Evolutionary conservation across 2,797 vertebrate species (phyloP).

Genomic region (Eospalax fontanierii): DNA sequence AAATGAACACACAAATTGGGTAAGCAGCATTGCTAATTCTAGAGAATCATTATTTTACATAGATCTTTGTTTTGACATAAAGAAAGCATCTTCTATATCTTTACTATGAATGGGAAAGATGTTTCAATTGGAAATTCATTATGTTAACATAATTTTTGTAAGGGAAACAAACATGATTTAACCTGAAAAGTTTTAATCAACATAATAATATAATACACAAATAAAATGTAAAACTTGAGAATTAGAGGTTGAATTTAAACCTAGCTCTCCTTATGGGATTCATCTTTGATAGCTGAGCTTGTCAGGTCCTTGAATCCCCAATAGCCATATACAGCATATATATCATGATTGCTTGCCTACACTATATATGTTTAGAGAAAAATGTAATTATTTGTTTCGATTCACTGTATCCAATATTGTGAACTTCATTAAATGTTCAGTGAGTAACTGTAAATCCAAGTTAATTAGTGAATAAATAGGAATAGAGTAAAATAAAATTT

Average conservation of each 20-base stretch:
- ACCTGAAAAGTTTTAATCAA: conserved; percentile 21
- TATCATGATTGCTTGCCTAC: background rate
- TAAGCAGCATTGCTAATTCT: background rate
- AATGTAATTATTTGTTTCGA: conserved; percentile 24
- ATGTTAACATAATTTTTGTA: background rate
- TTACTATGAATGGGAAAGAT: background rate
- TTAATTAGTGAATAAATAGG: conserved; percentile 27
- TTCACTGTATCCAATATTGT: background rate
- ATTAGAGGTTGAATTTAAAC: background rate
- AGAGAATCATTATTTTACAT: background rate
- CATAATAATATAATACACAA: conserved; percentile 14
- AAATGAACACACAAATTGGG: background rate
- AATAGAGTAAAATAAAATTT: background rate
- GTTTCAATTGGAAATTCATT: conserved; percentile 19
- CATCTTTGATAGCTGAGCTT: background rate
- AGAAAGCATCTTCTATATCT: conserved; percentile 15
- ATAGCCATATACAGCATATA: background rate
- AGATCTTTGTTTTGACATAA: background rate
- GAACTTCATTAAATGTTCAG: background rate
- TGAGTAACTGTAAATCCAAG: conserved; percentile 13
- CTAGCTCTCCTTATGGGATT: background rate
- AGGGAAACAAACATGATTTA: conserved; percentile 8
- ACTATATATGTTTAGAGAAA: background rate
- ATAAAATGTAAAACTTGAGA: conserved; percentile 13
- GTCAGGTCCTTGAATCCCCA: background rate